Conservation (phyloP, 2,797 vertebrate species). For the Dermochelys coriacea region DNA sequence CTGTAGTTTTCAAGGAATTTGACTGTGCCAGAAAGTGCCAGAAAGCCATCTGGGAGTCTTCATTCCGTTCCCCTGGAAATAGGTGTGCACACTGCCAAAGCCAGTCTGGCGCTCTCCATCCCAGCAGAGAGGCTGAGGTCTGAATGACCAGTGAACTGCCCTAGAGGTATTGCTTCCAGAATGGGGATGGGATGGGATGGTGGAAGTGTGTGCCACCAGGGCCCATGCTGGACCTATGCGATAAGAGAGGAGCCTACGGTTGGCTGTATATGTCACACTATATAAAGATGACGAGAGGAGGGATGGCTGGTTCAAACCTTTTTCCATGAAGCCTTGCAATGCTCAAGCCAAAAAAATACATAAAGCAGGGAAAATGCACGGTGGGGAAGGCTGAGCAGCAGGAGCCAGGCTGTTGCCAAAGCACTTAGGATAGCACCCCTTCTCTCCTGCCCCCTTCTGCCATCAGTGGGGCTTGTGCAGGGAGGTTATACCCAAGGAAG, state of each 20-base stretch:
- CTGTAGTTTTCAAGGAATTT: neutral
- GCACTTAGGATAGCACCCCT: neutral
- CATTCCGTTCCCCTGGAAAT: neutral
- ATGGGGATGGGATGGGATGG: neutral
- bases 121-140: neutral
- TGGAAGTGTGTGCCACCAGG: neutral
- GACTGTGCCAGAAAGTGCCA: neutral
- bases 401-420: neutral
- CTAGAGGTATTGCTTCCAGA: neutral
- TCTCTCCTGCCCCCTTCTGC: neutral
- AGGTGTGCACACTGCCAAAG: neutral
- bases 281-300: neutral
- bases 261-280: neutral
- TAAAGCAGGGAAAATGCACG: neutral
- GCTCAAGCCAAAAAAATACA: neutral
- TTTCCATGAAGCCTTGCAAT: neutral
- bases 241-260: fast-evolving
- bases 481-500: neutral
- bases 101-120: neutral
- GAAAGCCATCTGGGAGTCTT: fast-evolving
- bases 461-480: neutral
- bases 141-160: neutral
- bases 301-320: neutral
- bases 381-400: neutral
- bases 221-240: neutral